Evolutionary conservation across 2,113 vertebrate species (phyloP).

Genomic region (Cynopterus brachyotis): DNA sequence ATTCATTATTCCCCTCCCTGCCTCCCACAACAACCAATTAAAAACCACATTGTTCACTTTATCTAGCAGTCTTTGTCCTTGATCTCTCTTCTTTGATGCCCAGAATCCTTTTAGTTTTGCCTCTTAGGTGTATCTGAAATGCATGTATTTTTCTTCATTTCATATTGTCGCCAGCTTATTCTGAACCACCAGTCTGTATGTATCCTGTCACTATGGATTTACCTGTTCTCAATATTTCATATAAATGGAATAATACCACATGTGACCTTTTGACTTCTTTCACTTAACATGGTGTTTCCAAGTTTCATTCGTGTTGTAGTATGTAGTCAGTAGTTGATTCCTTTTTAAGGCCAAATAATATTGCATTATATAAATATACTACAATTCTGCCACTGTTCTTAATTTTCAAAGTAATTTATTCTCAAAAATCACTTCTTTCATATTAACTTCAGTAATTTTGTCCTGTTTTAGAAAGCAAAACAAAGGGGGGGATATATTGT

Average conservation of each 20-base stretch:
- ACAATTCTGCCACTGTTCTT: background rate
- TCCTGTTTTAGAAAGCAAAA: conserved; percentile 13
- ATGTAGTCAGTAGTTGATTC: background rate
- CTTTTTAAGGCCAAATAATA: background rate
- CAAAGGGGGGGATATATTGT: background rate
- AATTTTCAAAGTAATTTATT: background rate
- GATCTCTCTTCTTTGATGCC: background rate
- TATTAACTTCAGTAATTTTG: background rate
- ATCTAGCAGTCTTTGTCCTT: background rate
- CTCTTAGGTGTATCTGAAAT: background rate
- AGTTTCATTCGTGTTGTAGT: background rate
- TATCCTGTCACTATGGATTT: background rate
- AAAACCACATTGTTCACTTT: background rate
- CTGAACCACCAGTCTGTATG: background rate
- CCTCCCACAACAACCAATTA: background rate
- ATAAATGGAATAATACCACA: background rate
- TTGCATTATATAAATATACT: background rate
- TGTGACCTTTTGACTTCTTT: background rate
- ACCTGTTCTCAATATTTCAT: background rate
- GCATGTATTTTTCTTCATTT: background rate
- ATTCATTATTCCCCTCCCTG: background rate
- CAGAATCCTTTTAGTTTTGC: background rate
- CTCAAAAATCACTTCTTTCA: background rate
- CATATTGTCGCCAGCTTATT: background rate
- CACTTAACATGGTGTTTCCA: background rate